A percentile compares a stretch with the other conserved stretches of the same genome.
These are phyloP conservation scores for Hippolais icterina DNA, from an alignment of 2,113 vertebrate species.

Conservation along the genomic window DNA sequence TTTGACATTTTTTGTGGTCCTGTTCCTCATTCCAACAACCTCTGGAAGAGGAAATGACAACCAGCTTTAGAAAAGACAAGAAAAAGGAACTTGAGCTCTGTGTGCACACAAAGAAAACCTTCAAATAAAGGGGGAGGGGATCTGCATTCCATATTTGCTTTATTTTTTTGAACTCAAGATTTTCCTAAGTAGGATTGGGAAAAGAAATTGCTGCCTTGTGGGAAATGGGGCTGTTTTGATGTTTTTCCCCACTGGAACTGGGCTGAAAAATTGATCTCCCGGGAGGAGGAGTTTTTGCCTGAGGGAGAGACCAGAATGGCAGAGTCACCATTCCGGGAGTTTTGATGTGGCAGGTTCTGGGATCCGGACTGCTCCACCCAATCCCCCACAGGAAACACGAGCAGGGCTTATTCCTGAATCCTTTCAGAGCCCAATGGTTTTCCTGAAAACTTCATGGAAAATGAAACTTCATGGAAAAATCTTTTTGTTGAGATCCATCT, in stretches of 20 bases:
- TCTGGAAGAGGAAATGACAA: conserved; percentile 42
- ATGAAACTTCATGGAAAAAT: not conserved
- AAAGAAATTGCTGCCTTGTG: not conserved
- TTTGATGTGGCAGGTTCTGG: not conserved
- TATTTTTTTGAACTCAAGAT: not conserved
- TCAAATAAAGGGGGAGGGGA: not conserved
- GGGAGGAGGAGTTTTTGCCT: not conserved
- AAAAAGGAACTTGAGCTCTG: conserved; percentile 29
- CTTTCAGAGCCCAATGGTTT: not conserved
- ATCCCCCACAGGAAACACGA: accelerated
- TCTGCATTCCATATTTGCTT: not conserved
- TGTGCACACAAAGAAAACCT: not conserved
- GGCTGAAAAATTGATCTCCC: not conserved
- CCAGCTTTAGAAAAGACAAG: not conserved
- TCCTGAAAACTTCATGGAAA: too few species aligned
- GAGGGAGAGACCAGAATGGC: not conserved
- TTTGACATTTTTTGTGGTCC: not conserved
- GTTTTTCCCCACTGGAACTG: not conserved
- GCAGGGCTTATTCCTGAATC: not conserved
- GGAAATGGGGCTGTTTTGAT: not conserved
- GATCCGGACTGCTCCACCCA: not conserved
- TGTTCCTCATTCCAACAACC: not conserved
- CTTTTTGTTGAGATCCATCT: not conserved
- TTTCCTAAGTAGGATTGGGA: not conserved
- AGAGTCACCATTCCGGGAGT: not conserved